Base-by-base conservation (phyloP, 2,113 vertebrate genomes). In the Polypterus bichir region DNA sequence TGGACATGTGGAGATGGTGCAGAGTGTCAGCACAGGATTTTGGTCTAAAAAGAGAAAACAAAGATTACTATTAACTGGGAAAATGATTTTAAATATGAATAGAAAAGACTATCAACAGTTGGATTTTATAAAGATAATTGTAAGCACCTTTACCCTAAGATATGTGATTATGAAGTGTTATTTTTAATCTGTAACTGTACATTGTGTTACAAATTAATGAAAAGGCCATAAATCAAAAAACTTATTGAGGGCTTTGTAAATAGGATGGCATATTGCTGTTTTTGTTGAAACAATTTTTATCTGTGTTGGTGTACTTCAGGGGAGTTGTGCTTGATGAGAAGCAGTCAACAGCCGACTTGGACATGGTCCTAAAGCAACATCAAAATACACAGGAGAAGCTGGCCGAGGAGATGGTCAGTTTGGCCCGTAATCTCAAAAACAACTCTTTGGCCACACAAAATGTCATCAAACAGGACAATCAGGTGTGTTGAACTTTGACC, bases 381-480 rank as follows among this genome's bases (percentile, higher is more conserved):
- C 87, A 98, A 80, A 87, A 83, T 68, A 74, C 97, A 69, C 96
- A 99, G 81, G 96, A 99, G 75, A 94, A 94, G 61, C 78, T 99
- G 11, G 93, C 94, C 0, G 93, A 98, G n/a, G 96, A 99, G 74
- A 98, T 99, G 96, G 80, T 99, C 2, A 86, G 84, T 68, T 77
- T 98, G 69, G 94, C 94, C 52, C 83, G 89, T n/a, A 97, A 91
- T 70, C 82, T 99, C 68, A 98, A 97, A 71, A 97, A 91, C 83
- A 97, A 93, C 84, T 91, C 90, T 0, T 81, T 98, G 75, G 94
- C 92, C 0, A 93, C 93, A 0, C 96, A 98, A 81, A 97, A 86
- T 6, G 91, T 99, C 71, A 97, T 99, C 73, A 95, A 91, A 69
- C 93, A 95, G 77, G 96, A 98, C 79, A 99, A 98, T 77, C 95